These are phyloP conservation scores for Sciurus carolinensis DNA, from an alignment of 2,797 vertebrate species.

Conservation along the genomic window DNA sequence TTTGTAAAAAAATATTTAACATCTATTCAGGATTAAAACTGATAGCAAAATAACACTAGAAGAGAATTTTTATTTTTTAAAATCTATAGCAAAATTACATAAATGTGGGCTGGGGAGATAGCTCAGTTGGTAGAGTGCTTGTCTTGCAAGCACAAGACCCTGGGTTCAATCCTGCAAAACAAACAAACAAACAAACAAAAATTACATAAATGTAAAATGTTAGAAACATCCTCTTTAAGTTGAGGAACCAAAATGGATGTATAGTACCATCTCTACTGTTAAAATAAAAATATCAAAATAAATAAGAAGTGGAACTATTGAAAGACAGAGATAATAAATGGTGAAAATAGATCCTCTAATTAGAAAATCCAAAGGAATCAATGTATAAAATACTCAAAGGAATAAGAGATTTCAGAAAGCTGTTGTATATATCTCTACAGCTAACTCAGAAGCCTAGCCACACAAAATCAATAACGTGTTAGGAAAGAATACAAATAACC, in stretches of 20 bases:
- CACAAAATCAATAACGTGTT: constrained; percentile 47
- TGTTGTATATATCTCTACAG: not conserved
- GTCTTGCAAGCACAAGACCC: too few relatives aligned
- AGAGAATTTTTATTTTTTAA: constrained; percentile 43
- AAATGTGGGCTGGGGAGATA: not conserved
- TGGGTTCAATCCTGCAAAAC: too few relatives aligned
- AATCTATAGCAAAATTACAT: not conserved
- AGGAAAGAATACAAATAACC: constrained; percentile 48
- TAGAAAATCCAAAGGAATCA: constrained; percentile 61
- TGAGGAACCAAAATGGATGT: not conserved
- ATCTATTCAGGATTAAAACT: not conserved
- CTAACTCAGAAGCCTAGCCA: not conserved
- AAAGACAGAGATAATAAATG: constrained; percentile 44
- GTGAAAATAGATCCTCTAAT: constrained; percentile 38
- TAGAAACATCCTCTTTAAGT: not conserved
- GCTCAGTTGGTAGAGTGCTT: too few relatives aligned
- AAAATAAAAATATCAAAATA: constrained; percentile 47
- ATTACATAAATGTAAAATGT: constrained; percentile 37
- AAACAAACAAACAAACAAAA: not conserved
- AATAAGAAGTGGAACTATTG: not conserved
- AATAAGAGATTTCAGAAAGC: constrained; percentile 7
- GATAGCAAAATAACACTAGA: constrained; percentile 35
- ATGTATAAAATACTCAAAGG: constrained; percentile 27
- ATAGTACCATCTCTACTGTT: not conserved
- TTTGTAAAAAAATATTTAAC: constrained; percentile 34